phyloP scores from a whole-genome alignment of 2,888 invertebrate genomes.

The Phania funesta region DNA sequence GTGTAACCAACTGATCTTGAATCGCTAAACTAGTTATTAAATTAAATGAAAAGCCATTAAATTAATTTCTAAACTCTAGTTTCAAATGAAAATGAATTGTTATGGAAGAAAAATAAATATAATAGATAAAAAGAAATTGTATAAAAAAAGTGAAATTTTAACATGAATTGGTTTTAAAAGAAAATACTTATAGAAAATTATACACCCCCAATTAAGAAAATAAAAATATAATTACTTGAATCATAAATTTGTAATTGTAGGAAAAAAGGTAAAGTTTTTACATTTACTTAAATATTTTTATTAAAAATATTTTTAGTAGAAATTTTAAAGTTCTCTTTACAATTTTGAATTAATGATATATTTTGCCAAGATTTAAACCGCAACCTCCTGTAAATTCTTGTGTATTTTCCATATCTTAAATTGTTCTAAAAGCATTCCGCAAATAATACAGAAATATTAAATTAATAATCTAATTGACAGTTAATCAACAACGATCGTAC shows the following conservation, averaged over 20 bases:
- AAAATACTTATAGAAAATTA: constrained; percentile 7
- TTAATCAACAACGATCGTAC: constrained; percentile 12
- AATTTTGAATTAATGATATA: too few species aligned
- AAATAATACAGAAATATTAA: background rate
- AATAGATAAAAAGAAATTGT: background rate
- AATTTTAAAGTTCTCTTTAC: too few species aligned
- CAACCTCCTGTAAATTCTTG: too few species aligned
- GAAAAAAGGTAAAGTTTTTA: too few species aligned
- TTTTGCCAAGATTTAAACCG: too few species aligned
- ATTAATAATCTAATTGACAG: constrained; percentile 26
- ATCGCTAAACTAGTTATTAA: constrained; percentile 44
- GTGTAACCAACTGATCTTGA: constrained; percentile 58
- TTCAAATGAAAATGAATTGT: constrained; percentile 41
- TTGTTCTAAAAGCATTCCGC: background rate
- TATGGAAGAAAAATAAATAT: background rate
- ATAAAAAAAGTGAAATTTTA: constrained; percentile 39
- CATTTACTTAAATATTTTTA: too few species aligned
- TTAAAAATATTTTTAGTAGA: too few species aligned
- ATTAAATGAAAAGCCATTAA: constrained; percentile 41
- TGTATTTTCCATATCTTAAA: too few species aligned
- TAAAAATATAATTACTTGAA: background rate
- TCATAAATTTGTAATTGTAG: too few species aligned
- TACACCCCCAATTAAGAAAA: background rate
- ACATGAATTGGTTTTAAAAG: background rate
- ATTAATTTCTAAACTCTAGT: constrained; percentile 25